These are phyloP conservation scores for Erythrocercus mccallii DNA, from an alignment of 2,113 vertebrate species.

Conservation along the genomic window DNA sequence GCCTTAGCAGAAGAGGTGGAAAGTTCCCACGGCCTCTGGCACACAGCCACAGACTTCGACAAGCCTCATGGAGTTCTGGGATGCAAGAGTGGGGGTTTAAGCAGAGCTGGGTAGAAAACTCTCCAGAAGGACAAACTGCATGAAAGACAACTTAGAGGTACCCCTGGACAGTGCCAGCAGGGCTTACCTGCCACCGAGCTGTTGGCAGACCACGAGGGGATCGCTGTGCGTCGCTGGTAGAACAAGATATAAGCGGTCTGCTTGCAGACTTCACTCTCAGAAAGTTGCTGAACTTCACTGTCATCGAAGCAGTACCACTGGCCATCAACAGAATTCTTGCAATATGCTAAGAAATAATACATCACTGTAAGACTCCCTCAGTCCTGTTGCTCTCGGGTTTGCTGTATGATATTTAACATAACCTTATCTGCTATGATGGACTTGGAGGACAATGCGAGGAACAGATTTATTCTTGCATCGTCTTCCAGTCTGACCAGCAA, in stretches of 20 bases:
- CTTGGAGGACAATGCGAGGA: not conserved
- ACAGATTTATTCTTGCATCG: not conserved
- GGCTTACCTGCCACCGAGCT: constrained; percentile 92
- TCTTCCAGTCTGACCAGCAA: not conserved
- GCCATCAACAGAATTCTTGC: constrained; percentile 97
- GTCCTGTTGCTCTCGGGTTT: not conserved
- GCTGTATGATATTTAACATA: not conserved
- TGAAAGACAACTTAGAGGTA: not conserved
- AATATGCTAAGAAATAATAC: constrained; percentile 80
- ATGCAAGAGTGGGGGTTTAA: not conserved
- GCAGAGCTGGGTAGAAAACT: not conserved
- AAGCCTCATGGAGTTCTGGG: accelerated
- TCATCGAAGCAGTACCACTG: constrained; percentile 99
- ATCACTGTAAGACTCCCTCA: not conserved
- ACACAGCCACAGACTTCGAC: not conserved
- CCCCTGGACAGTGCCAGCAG: not conserved
- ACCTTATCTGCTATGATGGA: not conserved
- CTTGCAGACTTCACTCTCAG: constrained; percentile 92
- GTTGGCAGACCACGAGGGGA: constrained; percentile 97
- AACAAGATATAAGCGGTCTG: constrained; percentile 95
- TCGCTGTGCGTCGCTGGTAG: constrained; percentile 92
- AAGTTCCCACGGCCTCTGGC: accelerated
- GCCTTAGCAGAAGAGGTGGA: not conserved
- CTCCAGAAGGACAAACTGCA: not conserved
- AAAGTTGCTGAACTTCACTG: constrained; percentile 89